Evolutionary conservation across 2,113 vertebrate genomes (phyloP), one percentile per base, ranked within the genome.

Genomic region (Nothoprocta pentlandii): DNA sequence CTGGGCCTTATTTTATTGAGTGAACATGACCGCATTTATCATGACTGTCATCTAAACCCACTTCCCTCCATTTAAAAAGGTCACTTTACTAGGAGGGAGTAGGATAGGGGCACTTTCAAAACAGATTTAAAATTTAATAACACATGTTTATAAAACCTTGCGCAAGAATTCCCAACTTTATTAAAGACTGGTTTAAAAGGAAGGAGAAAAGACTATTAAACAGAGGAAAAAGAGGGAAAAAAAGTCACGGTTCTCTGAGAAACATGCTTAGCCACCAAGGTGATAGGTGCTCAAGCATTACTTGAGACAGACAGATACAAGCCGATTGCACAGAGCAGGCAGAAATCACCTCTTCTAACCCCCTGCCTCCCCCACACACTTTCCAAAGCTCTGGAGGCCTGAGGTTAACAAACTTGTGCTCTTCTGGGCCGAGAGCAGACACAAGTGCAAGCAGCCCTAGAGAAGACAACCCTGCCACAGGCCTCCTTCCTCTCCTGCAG

Each of bases 11-110:
- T 99, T 99, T 99, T 99, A 99, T 99, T 99, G 99, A 99, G 99
- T 99, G 99, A 99, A 98, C 98, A 99, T 98, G 98, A 99, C 99
- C 98, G 98, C 99, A 99, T 99, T 99, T 98, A 99, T 99, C 99
- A 99, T 98, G 98, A 98, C 99, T 99, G 99, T 99, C 99, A 99
- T 99, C 98, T 98, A 98, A 98, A 98, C 99, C 98, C 99, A 99
- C 99, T 99, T 99, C 99, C 98, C 99, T 99, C 98, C 98, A 98
- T 99, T 99, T 99, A 98, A 99, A 98, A 98, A 98, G 98, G 99
- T 99, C 98, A 99, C 98, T 99, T 99, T 98, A 98, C 98, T 98
- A 98, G 97, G 92, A 98, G 96, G 97, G 97, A 98, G 98, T 97
- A 97, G 97, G 98, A 97, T 96, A 98, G 97, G 98, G 97, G 97